Conservation (phyloP, 2,113 vertebrate genomes). For the Gadus macrocephalus region DNA sequence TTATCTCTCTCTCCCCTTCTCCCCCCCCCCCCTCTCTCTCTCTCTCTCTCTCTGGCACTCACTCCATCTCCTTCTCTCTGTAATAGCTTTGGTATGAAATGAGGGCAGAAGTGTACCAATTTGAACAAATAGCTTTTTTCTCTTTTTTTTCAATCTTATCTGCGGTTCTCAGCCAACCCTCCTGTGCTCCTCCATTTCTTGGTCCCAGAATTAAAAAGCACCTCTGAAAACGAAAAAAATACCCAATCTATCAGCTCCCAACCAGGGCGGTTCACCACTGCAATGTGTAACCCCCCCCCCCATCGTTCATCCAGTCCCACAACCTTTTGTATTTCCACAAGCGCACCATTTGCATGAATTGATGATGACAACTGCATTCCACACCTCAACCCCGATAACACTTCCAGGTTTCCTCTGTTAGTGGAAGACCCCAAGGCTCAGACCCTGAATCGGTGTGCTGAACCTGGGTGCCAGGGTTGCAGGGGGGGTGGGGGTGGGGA, state of each 20-base stretch:
- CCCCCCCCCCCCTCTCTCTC: too few relatives aligned
- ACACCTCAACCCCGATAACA: conserved; percentile 30
- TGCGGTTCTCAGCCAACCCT: conserved; percentile 43
- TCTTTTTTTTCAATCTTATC: conserved; percentile 51
- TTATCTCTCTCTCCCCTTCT: conserved; percentile 12
- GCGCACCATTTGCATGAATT: conserved; percentile 53
- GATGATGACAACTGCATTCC: conserved; percentile 30
- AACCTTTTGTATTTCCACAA: conserved; percentile 48
- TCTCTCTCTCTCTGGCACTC: not conserved
- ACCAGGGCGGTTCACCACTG: conserved; percentile 24
- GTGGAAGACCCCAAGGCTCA: not conserved
- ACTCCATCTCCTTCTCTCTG: conserved; percentile 14
- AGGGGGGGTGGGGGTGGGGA: too few relatives aligned
- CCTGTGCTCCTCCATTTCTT: conserved; percentile 34
- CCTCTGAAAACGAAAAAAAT: conserved; percentile 21
- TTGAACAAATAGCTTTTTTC: conserved; percentile 34
- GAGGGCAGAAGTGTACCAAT: conserved; percentile 31
- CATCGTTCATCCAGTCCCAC: conserved; percentile 33
- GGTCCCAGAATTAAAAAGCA: conserved; percentile 41
- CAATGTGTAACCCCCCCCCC: not conserved
- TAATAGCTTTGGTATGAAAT: conserved; percentile 37
- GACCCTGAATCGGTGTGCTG: conserved; percentile 13
- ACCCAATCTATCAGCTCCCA: conserved; percentile 47
- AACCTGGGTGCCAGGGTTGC: conserved; percentile 16
- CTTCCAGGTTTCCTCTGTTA: conserved; percentile 12